A percentile compares a stretch with the other conserved stretches of the same genome.
Conservation (phyloP, 2,113 vertebrate genomes). For the Arenaria interpres region DNA sequence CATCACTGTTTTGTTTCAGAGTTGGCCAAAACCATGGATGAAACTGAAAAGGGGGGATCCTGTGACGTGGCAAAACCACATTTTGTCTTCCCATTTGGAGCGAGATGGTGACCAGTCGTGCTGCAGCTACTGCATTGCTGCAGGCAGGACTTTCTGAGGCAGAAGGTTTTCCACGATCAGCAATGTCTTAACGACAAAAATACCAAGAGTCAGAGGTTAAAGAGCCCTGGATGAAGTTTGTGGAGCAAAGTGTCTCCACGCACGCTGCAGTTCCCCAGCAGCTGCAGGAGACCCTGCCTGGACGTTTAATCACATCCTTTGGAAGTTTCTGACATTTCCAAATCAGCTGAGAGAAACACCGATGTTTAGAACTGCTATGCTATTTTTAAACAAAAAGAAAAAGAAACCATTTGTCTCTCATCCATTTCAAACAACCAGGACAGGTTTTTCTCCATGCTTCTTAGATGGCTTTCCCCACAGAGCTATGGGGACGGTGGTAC, state of each 20-base stretch:
- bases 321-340: not conserved
- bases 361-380: not conserved
- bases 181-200: not conserved
- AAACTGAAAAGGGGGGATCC: not conserved
- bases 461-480: not conserved
- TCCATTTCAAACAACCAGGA: not conserved
- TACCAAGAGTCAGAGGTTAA: accelerated
- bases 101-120: accelerated
- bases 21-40: not conserved
- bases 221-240: not conserved
- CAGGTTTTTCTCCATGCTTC: not conserved
- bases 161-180: not conserved
- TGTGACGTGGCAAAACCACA: not conserved
- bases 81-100: not conserved
- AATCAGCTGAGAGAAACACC: not conserved
- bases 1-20: not conserved
- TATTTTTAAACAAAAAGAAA: not conserved
- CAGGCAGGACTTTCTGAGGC: not conserved
- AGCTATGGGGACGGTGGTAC: not conserved
- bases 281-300: not conserved
- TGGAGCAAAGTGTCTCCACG: not conserved
- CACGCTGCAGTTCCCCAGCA: not conserved
- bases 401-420: not conserved
- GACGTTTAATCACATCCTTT: conserved; percentile 25
- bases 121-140: not conserved